Evolutionary conservation across 2,797 vertebrate genomes (phyloP), one percentile per base, ranked within the genome.

Genomic region (Peromyscus eremicus): DNA sequence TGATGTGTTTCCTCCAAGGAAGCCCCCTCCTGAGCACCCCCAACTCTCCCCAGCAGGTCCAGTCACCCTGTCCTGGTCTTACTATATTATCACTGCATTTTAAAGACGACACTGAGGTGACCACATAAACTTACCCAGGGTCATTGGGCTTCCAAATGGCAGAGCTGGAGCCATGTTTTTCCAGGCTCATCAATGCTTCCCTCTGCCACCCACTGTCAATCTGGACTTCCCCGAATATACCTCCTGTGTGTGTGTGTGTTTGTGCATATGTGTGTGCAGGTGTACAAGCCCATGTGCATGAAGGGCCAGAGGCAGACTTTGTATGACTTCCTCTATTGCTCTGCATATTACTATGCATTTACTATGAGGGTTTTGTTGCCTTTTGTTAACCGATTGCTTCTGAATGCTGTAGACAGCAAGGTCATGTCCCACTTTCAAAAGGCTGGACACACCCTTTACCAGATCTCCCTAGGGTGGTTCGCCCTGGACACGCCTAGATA

Each of bases 121-220:
- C 46, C 46, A 97, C 83, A 34, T 92, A 96, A 96, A 96, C 94
- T 43, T 25, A 75, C 86, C 93, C 97, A 96, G 81, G 91, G 92
- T 89, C 89, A 83, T 80, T 14, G 55, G 88, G 73, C 76, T 81
- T 37, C 90, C 62, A n/a, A 93, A 75, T 82, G 80, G 84, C 92
- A 79, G 91, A 94, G 68, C 81, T 40, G 19, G 25, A 52, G 77
- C 91, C 5, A 4, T 0, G 62, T 32, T 81, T 77, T 66, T 66
- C 55, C 5, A 52, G 6, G 46, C 17, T 86, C 75, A 29, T 70
- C 66, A 16, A 46, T 6, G n/a, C 81, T 7, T 6, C n/a, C 4
- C 34, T 70, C 19, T 10, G 21, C 79, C 60, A 29, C 46, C 52
- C 4, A 1, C 49, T 32, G 57, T 57, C 49, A 17, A 70, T 77